Base-by-base conservation (phyloP, 2,888 invertebrate species). In the Meteorus cinctellus region DNA sequence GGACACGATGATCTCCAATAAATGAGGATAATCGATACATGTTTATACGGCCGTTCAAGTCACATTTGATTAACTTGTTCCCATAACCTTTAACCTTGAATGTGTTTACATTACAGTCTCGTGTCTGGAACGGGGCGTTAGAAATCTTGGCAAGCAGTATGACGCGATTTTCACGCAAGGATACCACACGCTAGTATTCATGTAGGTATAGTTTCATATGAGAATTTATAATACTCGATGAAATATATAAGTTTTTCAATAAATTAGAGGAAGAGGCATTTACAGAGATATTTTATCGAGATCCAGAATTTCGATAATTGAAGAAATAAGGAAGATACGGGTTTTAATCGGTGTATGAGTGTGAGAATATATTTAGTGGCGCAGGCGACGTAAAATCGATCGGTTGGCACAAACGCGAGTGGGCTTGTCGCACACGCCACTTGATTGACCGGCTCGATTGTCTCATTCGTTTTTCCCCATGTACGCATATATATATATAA, bases 391-490 rank as follows among this genome's bases (percentile, higher is more conserved):
- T 73, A 51, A 51, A 73, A 73, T 73, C 72, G 72, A 73, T 59
- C 66, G 66, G 66, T 66, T 66, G 55, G 63, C 72, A 48, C 75
- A 66, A 71, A 66, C 77, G 76, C 69, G 77, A 73, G 67, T 77
- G 72, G 55, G 78, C 77, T 79, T 78, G 80, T 79, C 79, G 80
- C 78, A 77, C 77, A 78, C 78, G 75, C 72, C 74, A 79, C 79
- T 77, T 78, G 78, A 81, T 81, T 79, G 78, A 78, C 81, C 78
- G 67, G 70, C 74, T 78, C 81, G 76, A 78, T 81, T 81, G 75
- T 79, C 63, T 71, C 48, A 74, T 74, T 77, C 74, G 69, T 77
- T 77, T 74, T 67, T 68, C 55, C 31, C 41, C 41, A 19, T 66
- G 12, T 29, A 55, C n/a, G 14, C 48, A 48, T 48, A 48, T 48